Base-by-base conservation (phyloP, 2,888 invertebrate species). In the Urechis unicinctus region DNA sequence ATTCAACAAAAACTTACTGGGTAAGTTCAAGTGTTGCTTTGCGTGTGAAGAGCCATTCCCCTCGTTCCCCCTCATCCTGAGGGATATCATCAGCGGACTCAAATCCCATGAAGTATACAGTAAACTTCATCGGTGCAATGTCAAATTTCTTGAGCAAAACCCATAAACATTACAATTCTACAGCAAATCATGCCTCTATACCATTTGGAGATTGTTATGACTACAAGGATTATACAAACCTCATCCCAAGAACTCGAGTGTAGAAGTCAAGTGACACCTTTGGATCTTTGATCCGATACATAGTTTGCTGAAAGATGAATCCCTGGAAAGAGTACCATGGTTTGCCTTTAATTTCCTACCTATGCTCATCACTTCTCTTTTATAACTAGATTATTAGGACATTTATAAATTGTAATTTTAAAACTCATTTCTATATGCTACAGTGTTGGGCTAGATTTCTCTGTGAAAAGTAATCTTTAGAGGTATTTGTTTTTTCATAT, bases 251-350 rank as follows among this genome's bases (percentile, higher is more conserved):
- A 0, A 94, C 88, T 51, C 87, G 85, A 0, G 91, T 88, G 79
- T 95, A 95, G 78, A 96, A 95, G 1, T 91, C 89, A 48, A 96
- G 79, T 0, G 91, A 89, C 63, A 84, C 85, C 60, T 85, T 83
- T 0, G 94, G 94, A 75, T 96, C 93, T 74, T 94, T 95, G 61
- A 95, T 91, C 36, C 95, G 85, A 75, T 89, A 89, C 95, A 96
- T 96, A 0, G 94, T 95, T 83, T 96, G 95, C 81, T 95, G 94
- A 80, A 95, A 88, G 66, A 94, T 84, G 76, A 89, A 95, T 56
- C 89, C 90, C 88, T 91, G 79, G 31, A 76, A 75, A 22, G 22
- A 50, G n/a, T n/a, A n/a, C n/a, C n/a, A n/a, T n/a, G n/a, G n/a
- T n/a, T n/a, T n/a, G n/a, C n/a, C n/a, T n/a, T n/a, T n/a, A n/a